Evolutionary conservation across 2,888 invertebrate species (phyloP).

Genomic region (Horisme vitalbata): DNA sequence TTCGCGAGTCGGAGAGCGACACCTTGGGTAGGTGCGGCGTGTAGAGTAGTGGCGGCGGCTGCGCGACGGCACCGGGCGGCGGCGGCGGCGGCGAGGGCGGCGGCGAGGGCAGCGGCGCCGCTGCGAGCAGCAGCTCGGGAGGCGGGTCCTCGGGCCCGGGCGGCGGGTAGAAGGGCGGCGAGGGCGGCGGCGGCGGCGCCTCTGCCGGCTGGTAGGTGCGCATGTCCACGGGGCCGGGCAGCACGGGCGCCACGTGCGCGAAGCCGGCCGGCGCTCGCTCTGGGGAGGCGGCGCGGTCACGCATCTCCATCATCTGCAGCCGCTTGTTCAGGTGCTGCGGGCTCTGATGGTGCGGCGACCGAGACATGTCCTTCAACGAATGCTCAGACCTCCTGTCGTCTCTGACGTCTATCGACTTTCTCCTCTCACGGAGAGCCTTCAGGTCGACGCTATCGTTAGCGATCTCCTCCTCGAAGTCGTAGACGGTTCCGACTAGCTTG

Average conservation of each 20-base stretch:
- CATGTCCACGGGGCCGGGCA: constrained; percentile 95
- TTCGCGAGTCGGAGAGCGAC: constrained; percentile 90
- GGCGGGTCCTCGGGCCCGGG: constrained; percentile 89
- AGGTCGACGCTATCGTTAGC: constrained; percentile 89
- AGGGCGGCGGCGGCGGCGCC: constrained; percentile 53
- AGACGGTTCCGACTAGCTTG: constrained; percentile 93
- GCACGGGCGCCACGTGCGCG: constrained; percentile 86
- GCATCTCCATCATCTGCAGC: constrained; percentile 55
- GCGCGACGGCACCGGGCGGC: constrained; percentile 41
- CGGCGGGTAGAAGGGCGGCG: constrained; percentile 34
- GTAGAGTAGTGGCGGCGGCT: constrained; percentile 34
- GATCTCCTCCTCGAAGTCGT: constrained; percentile 93
- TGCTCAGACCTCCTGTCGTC: constrained; percentile 82
- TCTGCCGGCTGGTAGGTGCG: constrained; percentile 89
- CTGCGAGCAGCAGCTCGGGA: constrained; percentile 84
- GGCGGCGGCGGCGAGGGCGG: constrained; percentile 40
- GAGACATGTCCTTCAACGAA: constrained; percentile 80
- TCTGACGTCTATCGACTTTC: constrained; percentile 88
- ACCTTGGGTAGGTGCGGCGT: constrained; percentile 84
- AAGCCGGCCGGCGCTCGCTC: constrained; percentile 46
- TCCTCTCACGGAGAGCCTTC: constrained; percentile 89
- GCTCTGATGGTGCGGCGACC: constrained; percentile 82
- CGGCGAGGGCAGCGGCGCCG: too few species aligned
- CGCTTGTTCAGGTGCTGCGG: constrained; percentile 69
- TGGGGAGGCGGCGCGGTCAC: constrained; percentile 39